Evolutionary conservation across 2,113 vertebrate genomes (phyloP).

Genomic region (Pseudorasbora parva): DNA sequence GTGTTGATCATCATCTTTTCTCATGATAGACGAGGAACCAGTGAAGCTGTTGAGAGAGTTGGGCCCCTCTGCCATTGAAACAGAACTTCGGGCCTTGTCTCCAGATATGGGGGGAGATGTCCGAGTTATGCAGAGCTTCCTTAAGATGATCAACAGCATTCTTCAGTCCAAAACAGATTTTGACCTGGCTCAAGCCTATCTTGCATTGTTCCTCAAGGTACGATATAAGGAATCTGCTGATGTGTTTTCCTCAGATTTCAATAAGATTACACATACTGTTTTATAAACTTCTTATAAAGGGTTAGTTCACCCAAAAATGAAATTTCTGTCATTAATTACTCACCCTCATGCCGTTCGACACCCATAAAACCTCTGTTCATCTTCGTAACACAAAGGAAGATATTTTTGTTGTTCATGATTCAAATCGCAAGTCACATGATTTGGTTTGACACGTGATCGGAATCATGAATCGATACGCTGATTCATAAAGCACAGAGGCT

Average conservation of each 20-base stretch:
- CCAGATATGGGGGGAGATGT: constrained; percentile 84
- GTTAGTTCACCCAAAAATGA: no score
- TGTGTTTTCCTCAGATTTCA: neutral
- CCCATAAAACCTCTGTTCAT: no score
- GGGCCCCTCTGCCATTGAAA: constrained; percentile 83
- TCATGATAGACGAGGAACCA: constrained; percentile 74
- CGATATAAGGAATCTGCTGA: neutral
- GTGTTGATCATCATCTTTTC: neutral
- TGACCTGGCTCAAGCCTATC: constrained; percentile 91
- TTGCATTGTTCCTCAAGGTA: constrained; percentile 94
- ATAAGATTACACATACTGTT: neutral
- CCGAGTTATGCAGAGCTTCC: constrained; percentile 82
- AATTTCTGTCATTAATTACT: no score
- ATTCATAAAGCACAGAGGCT: no score
- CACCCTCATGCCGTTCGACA: no score
- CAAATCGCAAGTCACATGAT: no score
- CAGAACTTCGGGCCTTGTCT: constrained; percentile 82
- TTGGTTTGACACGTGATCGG: no score
- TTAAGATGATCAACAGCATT: constrained; percentile 86
- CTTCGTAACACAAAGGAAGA: no score
- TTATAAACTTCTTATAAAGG: neutral
- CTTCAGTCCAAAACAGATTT: constrained; percentile 85
- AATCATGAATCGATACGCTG: no score
- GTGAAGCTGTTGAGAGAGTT: constrained; percentile 81
- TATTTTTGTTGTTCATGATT: no score